Base-by-base conservation (phyloP, 2,797 vertebrate genomes). In the Pseudochromis fuscus region DNA sequence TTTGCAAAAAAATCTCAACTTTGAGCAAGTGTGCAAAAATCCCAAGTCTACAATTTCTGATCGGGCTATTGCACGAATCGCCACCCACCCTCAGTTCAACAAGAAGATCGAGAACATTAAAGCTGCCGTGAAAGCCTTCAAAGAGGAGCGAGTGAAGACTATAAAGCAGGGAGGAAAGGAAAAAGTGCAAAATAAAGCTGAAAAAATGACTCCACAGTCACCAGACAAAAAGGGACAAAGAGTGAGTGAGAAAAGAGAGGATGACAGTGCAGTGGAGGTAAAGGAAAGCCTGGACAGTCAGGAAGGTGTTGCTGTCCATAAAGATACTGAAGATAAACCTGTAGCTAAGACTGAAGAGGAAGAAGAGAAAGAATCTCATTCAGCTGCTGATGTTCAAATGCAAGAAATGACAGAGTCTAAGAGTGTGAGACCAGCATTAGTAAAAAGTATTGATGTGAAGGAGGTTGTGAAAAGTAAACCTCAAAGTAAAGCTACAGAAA, bases 1-100 rank as follows among this genome's bases (percentile, higher is more conserved):
- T 53, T 93, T 99, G 87, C 87, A 89, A 77, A 94, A 93, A 69
- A 94, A 94, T 70, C 90, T 97, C 70, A 94, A 82, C 88, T 99
- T 98, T 86, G 95, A 97, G 27, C 87, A 92, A 59, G 93, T 95
- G 79, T 97, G 95, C 89, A 96, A 93, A 93, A 94, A 96, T 61
- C 94, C 95, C 52, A 87, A 93, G 44, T 94, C 94, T 24, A 94
- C 93, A 24, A 87, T 95, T 37, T 46, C 90, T 12, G 95, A 97
- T 31, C 89, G 97, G 85, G 97, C 97, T 13, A 40, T 93, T 27
- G 95, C 96, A 28, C 95, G 97, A 75, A 92, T 99, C 46, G 95
- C 95, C 73, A 91, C 93, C 11, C 95, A 99, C 51, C 95, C 95
- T 11, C 88, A 95, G 75, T 87, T 98, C 83, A 96, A 88, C 86